phyloP scores from a whole-genome alignment of 2,888 invertebrate species.

The Pristionchus exspectatus region DNA sequence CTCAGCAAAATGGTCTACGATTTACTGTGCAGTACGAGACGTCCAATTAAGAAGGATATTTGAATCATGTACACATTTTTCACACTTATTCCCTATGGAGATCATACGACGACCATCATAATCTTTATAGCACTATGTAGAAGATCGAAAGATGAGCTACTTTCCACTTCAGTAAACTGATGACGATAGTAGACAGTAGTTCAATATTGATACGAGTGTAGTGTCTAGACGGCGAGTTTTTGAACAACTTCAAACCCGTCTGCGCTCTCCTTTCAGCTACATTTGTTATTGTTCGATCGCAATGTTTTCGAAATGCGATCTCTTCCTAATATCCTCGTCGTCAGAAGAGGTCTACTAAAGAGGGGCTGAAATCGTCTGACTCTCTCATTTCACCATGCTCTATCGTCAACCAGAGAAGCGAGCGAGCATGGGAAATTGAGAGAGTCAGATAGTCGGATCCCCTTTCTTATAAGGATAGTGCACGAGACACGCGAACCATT shows the following conservation, averaged over 20 bases:
- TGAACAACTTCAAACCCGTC: background rate
- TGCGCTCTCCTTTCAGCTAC: background rate
- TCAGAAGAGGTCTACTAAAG: background rate
- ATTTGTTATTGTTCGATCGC: background rate
- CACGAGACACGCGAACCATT: conserved; percentile 6
- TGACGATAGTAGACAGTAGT: too few species aligned
- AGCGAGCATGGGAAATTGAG: background rate
- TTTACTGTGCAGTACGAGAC: too few species aligned
- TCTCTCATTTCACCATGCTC: background rate
- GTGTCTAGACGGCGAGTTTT: background rate
- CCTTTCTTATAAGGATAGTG: background rate
- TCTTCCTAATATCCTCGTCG: background rate
- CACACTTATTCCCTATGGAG: too few species aligned
- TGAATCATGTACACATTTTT: too few species aligned
- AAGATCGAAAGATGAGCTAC: too few species aligned
- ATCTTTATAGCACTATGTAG: too few species aligned
- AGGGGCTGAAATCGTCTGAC: too few species aligned
- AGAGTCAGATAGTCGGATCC: background rate
- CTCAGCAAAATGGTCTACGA: too few species aligned
- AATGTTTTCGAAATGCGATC: background rate
- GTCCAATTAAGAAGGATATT: too few species aligned
- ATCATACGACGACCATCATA: too few species aligned
- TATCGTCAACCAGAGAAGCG: background rate
- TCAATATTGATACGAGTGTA: background rate
- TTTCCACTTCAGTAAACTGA: too few species aligned